Conservation (phyloP, 2,797 vertebrate genomes). For the Mormyrus hasselquistii region DNA sequence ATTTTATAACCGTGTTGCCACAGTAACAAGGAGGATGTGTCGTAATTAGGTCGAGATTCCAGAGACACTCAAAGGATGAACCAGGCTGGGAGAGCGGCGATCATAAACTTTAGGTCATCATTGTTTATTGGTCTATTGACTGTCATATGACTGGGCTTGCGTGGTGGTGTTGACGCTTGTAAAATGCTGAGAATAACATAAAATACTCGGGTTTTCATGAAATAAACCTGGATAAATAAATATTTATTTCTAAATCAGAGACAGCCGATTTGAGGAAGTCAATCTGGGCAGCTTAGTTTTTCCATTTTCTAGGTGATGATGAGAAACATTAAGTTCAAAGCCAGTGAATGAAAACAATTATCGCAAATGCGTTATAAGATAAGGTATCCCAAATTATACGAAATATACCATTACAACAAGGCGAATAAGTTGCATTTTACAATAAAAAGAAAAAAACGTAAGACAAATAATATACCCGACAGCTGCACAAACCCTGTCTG, state of each 20-base stretch:
- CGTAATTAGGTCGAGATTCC: conserved; percentile 90
- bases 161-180: conserved; percentile 58
- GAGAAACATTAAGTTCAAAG: conserved; percentile 71
- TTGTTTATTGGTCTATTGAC: conserved; percentile 65
- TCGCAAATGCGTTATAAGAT: neutral
- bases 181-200: conserved; percentile 63
- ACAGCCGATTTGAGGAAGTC: conserved; percentile 31
- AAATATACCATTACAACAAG: neutral
- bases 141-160: conserved; percentile 68
- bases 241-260: conserved; percentile 36
- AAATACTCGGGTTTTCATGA: conserved; percentile 55
- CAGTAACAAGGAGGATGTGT: conserved; percentile 77
- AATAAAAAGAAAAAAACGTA: neutral
- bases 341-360: conserved; percentile 52
- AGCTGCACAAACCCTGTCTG: conserved; percentile 3
- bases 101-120: conserved; percentile 64
- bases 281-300: conserved; percentile 35
- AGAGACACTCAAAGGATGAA: conserved; percentile 73
- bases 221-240: conserved; percentile 41
- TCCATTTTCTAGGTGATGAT: conserved; percentile 57
- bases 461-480: conserved; percentile 3
- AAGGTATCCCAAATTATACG: neutral
- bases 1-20: conserved; percentile 83
- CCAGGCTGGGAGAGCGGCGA: conserved; percentile 63
- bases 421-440: neutral